These are phyloP conservation scores for Leucoraja ocellata DNA, from an alignment of 2,797 vertebrate species.

Conservation along the genomic window DNA sequence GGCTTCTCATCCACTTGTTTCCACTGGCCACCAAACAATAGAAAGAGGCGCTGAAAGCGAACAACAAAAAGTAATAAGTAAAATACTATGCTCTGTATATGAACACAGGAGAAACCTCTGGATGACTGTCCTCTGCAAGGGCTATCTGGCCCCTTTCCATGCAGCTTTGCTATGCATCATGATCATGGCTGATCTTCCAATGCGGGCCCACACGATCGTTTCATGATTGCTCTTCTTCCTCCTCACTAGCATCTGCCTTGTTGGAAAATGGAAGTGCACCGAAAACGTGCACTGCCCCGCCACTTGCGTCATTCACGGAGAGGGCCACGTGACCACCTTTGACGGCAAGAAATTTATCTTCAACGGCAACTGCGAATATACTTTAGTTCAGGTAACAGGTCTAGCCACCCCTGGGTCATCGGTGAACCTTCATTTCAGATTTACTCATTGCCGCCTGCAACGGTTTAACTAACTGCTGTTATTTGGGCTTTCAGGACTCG, in stretches of 20 bases:
- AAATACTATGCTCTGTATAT: too few relatives aligned
- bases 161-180: too few relatives aligned
- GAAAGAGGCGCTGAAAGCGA: too few relatives aligned
- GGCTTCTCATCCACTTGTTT: not conserved
- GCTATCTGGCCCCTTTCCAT: too few relatives aligned
- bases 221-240: not conserved
- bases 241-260: not conserved
- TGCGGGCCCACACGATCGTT: not conserved
- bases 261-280: slow-evolving; percentile 14
- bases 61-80: too few relatives aligned
- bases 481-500: not conserved
- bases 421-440: not conserved
- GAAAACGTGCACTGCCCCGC: slow-evolving; percentile 24
- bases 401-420: not conserved
- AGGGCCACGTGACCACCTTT: slow-evolving; percentile 8
- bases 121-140: too few relatives aligned
- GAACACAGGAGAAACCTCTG: too few relatives aligned
- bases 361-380: slow-evolving; percentile 21
- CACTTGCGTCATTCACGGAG: slow-evolving; percentile 2
- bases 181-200: too few relatives aligned
- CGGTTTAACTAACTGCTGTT: not conserved
- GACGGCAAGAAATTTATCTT: slow-evolving; percentile 22
- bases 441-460: not conserved
- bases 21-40: not conserved
- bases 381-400: slow-evolving; percentile 17